Evolutionary conservation across 2,113 vertebrate species (phyloP).

Genomic region (Chinchilla lanigera): DNA sequence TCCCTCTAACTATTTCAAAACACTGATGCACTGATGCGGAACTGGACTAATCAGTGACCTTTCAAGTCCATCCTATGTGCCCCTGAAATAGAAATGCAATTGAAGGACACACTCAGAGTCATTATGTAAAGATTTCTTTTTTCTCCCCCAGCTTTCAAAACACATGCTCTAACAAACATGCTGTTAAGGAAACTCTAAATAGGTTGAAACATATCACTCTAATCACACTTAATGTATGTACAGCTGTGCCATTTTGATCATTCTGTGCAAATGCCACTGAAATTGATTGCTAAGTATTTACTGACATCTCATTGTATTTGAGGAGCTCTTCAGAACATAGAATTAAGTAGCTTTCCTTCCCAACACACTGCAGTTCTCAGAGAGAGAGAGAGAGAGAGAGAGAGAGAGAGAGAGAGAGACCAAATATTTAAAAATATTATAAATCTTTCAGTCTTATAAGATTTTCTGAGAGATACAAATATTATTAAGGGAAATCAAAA

Average conservation of each 20-base stretch:
- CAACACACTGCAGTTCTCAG: not conserved
- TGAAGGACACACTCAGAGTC: constrained; percentile 65
- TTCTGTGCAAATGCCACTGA: constrained; percentile 43
- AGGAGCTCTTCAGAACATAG: not conserved
- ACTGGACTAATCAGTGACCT: constrained; percentile 77
- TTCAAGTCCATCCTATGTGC: constrained; percentile 69
- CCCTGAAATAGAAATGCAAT: constrained; percentile 76
- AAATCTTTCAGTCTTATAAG: not conserved
- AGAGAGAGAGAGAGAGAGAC: not conserved
- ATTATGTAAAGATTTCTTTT: constrained; percentile 71
- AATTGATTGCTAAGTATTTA: constrained; percentile 44
- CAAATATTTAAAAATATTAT: constrained; percentile 40
- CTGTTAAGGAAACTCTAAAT: constrained; percentile 70
- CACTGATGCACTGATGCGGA: constrained; percentile 70
- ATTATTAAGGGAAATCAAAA: constrained; percentile 39
- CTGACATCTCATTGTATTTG: not conserved
- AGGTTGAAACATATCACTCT: constrained; percentile 53
- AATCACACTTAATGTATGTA: constrained; percentile 68
- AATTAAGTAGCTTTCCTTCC: constrained; percentile 26
- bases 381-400: not conserved
- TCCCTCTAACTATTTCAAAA: constrained; percentile 75
- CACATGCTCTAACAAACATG: constrained; percentile 60
- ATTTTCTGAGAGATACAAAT: constrained; percentile 39
- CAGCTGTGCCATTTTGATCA: constrained; percentile 53
- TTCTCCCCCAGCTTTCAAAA: constrained; percentile 73